phyloP scores from a whole-genome alignment of 1,140 invertebrate species.

The Camponotus floridanus region DNA sequence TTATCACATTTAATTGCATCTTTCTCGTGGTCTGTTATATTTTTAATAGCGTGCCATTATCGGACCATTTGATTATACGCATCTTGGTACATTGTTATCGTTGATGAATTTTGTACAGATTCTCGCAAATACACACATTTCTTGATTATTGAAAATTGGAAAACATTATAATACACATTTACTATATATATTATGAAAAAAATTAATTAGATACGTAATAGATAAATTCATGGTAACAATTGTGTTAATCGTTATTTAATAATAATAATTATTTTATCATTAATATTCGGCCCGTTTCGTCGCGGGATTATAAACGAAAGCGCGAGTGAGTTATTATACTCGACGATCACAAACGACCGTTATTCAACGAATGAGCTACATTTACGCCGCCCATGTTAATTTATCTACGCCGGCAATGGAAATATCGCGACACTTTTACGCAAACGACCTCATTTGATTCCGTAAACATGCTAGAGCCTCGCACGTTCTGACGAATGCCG shows the following conservation, averaged over 20 bases:
- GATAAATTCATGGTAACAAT: slow-evolving; percentile 41
- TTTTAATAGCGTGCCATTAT: not conserved
- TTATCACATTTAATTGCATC: not conserved
- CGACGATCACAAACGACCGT: not conserved
- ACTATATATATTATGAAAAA: not conserved
- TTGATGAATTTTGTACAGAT: slow-evolving; percentile 23
- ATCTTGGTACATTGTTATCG: not conserved
- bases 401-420: slow-evolving; percentile 32
- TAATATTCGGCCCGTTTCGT: slow-evolving; percentile 36
- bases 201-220: slow-evolving; percentile 52
- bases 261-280: slow-evolving; percentile 47
- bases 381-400: slow-evolving; percentile 10
- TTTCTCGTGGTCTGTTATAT: not conserved
- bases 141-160: not conserved
- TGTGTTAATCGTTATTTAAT: slow-evolving; percentile 38
- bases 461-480: slow-evolving; percentile 23
- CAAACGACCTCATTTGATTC: slow-evolving; percentile 54
- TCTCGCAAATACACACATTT: not conserved
- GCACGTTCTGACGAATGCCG: slow-evolving; percentile 1
- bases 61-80: not conserved
- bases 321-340: slow-evolving; percentile 35
- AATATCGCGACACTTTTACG: slow-evolving; percentile 56
- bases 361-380: slow-evolving; percentile 32
- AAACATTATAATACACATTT: slow-evolving; percentile 28
- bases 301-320: slow-evolving; percentile 53